These are phyloP conservation scores for Drosophila atroscutellata DNA, from an alignment of 2,888 invertebrate species.

Conservation along the genomic window DNA sequence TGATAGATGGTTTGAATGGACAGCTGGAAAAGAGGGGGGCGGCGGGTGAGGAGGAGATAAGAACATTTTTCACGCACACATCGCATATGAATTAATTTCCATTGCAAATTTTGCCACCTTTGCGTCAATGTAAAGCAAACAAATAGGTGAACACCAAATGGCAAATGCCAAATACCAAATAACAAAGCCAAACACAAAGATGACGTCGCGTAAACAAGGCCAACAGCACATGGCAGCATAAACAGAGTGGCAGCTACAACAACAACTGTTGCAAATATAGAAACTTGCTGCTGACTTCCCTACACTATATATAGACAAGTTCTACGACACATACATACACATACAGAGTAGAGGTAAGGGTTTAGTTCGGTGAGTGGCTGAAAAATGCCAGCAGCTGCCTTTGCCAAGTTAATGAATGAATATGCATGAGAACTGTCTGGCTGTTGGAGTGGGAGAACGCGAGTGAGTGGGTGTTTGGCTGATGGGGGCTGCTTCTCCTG, in stretches of 20 bases:
- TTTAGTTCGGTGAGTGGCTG: slow-evolving; percentile 33
- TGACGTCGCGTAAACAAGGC: slow-evolving; percentile 71
- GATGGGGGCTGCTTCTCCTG: slow-evolving; percentile 17
- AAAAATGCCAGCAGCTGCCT: slow-evolving; percentile 69
- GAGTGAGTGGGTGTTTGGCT: neutral
- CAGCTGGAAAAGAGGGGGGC: neutral
- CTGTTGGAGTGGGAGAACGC: neutral
- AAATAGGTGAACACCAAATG: slow-evolving; percentile 44
- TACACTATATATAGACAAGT: slow-evolving; percentile 16
- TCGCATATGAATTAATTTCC: slow-evolving; percentile 72
- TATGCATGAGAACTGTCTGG: slow-evolving; percentile 62
- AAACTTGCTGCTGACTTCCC: slow-evolving; percentile 24
- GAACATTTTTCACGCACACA: slow-evolving; percentile 14
- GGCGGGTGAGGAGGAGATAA: too few relatives aligned
- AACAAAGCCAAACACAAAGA: slow-evolving; percentile 58
- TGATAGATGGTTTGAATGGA: slow-evolving; percentile 46
- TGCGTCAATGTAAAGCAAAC: slow-evolving; percentile 74
- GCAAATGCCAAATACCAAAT: slow-evolving; percentile 45
- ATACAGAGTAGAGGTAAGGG: slow-evolving; percentile 11
- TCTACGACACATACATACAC: neutral
- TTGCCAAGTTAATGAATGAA: slow-evolving; percentile 73
- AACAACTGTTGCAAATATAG: slow-evolving; percentile 46
- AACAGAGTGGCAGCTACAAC: slow-evolving; percentile 25
- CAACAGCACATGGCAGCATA: slow-evolving; percentile 75
- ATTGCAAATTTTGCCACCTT: slow-evolving; percentile 72